Conservation (phyloP, 2,888 invertebrate species). For the Lithophane socia region DNA sequence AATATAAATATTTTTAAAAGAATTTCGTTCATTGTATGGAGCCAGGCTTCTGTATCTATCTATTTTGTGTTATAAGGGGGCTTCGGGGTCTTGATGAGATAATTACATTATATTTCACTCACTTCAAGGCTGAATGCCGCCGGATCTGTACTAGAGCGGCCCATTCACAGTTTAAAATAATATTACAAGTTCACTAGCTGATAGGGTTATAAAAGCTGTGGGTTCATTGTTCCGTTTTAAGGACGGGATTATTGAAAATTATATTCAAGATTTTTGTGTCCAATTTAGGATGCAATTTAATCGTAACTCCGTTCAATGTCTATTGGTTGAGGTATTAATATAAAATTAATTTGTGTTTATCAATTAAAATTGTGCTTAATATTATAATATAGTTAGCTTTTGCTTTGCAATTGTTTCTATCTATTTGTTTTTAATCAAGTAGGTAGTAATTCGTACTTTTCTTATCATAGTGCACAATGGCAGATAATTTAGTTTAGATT, state of each 20-base stretch:
- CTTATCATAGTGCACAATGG: too few species aligned
- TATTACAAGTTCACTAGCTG: slow-evolving; percentile 53
- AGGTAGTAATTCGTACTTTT: too few species aligned
- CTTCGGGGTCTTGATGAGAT: slow-evolving; percentile 63
- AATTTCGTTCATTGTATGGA: not conserved
- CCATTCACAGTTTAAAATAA: slow-evolving; percentile 64
- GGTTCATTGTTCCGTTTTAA: slow-evolving; percentile 48
- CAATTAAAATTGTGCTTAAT: not conserved
- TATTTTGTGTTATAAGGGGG: slow-evolving; percentile 18
- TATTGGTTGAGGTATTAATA: slow-evolving; percentile 1
- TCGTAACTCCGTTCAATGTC: not conserved
- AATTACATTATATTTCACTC: slow-evolving; percentile 68
- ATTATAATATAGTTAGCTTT: not conserved
- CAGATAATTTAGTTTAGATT: too few species aligned
- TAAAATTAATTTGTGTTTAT: not conserved
- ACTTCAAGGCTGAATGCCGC: slow-evolving; percentile 58
- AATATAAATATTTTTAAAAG: too few species aligned
- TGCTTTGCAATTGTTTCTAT: not conserved
- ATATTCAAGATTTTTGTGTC: slow-evolving; percentile 53
- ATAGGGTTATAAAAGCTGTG: slow-evolving; percentile 50
- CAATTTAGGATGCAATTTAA: slow-evolving; percentile 47
- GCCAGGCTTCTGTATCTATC: not conserved
- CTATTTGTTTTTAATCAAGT: not conserved
- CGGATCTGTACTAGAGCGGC: slow-evolving; percentile 52
- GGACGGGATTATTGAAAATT: slow-evolving; percentile 37